A percentile compares a stretch with the other conserved stretches of the same genome.
Evolutionary conservation across 2,113 vertebrate genomes (phyloP).

Genomic region (Gnathonemus echidnorhynchus): DNA sequence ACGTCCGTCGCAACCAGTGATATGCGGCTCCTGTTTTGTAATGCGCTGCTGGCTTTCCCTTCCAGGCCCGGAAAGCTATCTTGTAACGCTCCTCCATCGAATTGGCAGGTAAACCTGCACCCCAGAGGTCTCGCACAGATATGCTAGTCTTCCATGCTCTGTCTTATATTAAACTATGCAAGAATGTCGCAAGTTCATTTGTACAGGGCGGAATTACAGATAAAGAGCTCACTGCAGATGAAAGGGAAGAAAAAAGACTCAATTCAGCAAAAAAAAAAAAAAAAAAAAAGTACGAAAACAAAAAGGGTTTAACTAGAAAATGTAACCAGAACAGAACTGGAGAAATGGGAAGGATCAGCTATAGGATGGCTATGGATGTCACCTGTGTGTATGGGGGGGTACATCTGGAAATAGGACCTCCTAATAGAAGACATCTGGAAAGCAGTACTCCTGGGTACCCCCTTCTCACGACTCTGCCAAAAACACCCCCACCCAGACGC

Average conservation of each 20-base stretch:
- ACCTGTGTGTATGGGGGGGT: constrained; percentile 51
- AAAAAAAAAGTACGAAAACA: background rate
- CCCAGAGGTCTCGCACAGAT: background rate
- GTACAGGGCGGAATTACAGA: constrained; percentile 18
- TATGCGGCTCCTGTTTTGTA: background rate
- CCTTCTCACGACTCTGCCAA: background rate
- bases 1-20: background rate
- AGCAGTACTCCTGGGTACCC: constrained; percentile 31
- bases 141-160: background rate
- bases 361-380: constrained; percentile 35
- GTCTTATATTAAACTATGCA: background rate
- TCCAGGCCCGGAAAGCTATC: background rate
- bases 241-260: background rate
- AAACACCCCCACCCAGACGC: background rate
- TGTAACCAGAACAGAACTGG: constrained; percentile 31
- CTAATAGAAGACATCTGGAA: constrained; percentile 54
- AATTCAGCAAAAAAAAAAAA: constrained; percentile 8
- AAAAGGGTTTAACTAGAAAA: constrained; percentile 38
- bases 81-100: background rate
- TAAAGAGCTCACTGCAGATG: constrained; percentile 9
- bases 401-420: constrained; percentile 34
- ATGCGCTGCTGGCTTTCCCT: background rate
- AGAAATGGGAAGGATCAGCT: constrained; percentile 41
- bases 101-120: background rate
- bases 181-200: constrained; percentile 27